Base-by-base conservation (phyloP, 1,140 invertebrate species). In the Heliothis virescens region DNA sequence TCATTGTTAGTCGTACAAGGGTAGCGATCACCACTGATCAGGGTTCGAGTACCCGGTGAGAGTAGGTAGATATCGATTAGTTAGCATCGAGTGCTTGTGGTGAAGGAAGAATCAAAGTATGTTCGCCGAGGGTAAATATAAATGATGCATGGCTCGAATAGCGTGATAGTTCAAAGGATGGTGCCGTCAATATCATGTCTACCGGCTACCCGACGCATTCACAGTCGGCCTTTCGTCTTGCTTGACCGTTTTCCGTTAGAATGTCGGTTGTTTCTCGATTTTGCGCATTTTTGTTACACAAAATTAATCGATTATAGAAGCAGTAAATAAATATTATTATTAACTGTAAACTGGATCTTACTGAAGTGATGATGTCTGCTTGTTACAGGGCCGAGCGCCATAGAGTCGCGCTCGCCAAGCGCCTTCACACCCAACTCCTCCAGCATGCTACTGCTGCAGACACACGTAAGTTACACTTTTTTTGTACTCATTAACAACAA, bases 401-500 rank as follows among this genome's bases (percentile, higher is more conserved):
- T 91, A 87, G 94, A 93, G 87, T 91, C 89, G 92, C 93, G 92
- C 91, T 94, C 93, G 89, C 91, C 92, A 91, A 94, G 90, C 90
- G 91, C 89, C 87, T 93, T 90, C 84, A 83, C 90, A 84, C 81
- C 92, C 81, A 93, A 90, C 89, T 89, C 94, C 84, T 92, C 94
- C 94, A 95, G 94, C 90, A 95, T 95, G 94, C 95, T 95, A 92
- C 95, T 95, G 92, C 94, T 95, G 93, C 95, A 95, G 91, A 95
- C 95, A 92, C 95, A 95, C 89, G 95, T 95, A 88, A 93, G 89
- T 90, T 86, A 60, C 50, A 15, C 16, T 18, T 29, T 21, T 63
- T 52, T 10, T 21, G 21, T 47, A 41, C 5, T 9, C 34, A 41
- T 41, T 9, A 41, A 41, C 34, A 41, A 41, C 5, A 41, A 9